These are phyloP conservation scores for Agrotis segetum DNA, from an alignment of 2,888 invertebrate genomes.

Conservation along the genomic window DNA sequence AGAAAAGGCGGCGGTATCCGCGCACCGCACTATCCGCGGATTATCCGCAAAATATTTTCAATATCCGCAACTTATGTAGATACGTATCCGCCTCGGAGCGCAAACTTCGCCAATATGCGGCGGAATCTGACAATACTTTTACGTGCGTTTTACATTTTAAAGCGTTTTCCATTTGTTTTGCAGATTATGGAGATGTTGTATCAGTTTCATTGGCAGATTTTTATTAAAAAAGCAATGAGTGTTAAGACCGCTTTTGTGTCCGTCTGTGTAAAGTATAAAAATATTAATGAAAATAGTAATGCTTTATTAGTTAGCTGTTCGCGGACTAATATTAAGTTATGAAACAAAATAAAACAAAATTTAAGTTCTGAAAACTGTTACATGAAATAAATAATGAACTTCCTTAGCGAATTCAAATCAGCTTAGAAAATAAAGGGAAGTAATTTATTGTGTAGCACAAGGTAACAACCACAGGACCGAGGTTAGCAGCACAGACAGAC, in stretches of 20 bases:
- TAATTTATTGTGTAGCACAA: constrained; percentile 18
- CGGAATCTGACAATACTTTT: constrained; percentile 65
- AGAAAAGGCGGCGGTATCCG: constrained; percentile 50
- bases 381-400: background rate
- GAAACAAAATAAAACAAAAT: no score
- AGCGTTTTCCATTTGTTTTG: constrained; percentile 42
- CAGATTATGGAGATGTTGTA: constrained; percentile 32
- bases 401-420: constrained; percentile 30
- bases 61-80: constrained; percentile 79
- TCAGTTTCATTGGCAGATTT: constrained; percentile 12
- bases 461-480: constrained; percentile 28
- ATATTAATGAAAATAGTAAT: no score
- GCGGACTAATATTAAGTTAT: no score
- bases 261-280: no score
- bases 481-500: constrained; percentile 47
- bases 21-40: constrained; percentile 64
- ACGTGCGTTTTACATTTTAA: constrained; percentile 60
- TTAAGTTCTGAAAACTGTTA: background rate
- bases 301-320: no score
- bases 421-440: constrained; percentile 21
- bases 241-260: no score
- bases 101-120: constrained; percentile 66
- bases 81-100: constrained; percentile 59
- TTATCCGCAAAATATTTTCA: constrained; percentile 82
- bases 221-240: background rate